Evolutionary conservation across 2,888 invertebrate genomes (phyloP), one percentile per base, ranked within the genome.

Genomic region (Meghimatium bilineatum): DNA sequence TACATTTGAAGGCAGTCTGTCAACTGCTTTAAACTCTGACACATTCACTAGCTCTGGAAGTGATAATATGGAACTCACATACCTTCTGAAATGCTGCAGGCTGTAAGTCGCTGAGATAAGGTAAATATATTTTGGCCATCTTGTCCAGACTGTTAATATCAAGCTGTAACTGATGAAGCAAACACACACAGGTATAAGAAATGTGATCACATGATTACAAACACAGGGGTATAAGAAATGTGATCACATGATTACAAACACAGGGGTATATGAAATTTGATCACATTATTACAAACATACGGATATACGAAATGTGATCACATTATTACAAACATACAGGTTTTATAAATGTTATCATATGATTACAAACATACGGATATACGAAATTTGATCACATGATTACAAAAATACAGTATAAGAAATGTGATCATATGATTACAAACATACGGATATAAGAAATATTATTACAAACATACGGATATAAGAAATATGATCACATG

Each of bases 61-160:
- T 44, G 44, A 44, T 44, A 44, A 44, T 12, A n/a, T n/a, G n/a
- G n/a, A n/a, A 44, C 44, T 44, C 5, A 84, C 72, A 56, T 85
- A 92, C 92, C 89, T 90, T 77, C 82, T 92, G 92, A 44, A 92
- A 85, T 29, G 85, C 69, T 10, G 38, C 49, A 1, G 91, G 92
- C 86, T 92, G 92, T 23, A 86, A 85, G 36, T 82, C 80, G 87
- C 90, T 91, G n/a, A 92, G 90, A 85, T 92, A 92, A 26, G 89
- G 89, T 12, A 91, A 75, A 88, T 91, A 91, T 34, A 89, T 80
- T 17, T 81, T 82, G 29, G 87, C 87, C 12, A 91, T 83, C 1
- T 66, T 80, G 38, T 90, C 89, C 77, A 91, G 84, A 49, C 88
- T 88, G 60, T 85, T 87, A 8, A 88, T 89, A n/a, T 85, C 80